Percentiles rank a stretch among this genome's conserved stretches.
Conservation (phyloP, 2,797 vertebrate genomes). For the Mus caroli region DNA sequence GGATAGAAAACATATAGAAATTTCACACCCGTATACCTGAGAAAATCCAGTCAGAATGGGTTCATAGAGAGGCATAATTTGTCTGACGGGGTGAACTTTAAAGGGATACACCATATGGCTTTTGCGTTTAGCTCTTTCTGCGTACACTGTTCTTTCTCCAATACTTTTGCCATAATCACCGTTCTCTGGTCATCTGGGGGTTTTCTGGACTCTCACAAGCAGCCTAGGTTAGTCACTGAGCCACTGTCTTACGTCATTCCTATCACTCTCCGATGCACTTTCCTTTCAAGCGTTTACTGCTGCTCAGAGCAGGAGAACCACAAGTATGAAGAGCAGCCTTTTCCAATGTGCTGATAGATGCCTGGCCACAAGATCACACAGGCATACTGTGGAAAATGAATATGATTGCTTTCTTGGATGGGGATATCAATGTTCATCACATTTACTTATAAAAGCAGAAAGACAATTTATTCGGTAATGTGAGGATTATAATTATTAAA, state of each 20-base stretch:
- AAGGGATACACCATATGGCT: neutral
- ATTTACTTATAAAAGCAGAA: conserved; percentile 21
- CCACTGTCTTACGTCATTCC: neutral
- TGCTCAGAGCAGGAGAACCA: neutral
- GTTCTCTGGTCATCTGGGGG: neutral
- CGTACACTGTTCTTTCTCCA: neutral
- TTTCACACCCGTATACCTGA: neutral
- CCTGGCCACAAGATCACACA: neutral
- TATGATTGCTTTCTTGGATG: neutral
- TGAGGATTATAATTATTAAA: neutral
- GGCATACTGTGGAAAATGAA: neutral
- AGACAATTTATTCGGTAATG: neutral
- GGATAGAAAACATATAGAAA: neutral
- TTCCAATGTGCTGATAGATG: neutral
- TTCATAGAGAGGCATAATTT: neutral
- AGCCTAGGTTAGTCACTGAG: neutral
- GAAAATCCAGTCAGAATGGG: neutral
- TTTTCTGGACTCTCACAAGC: neutral
- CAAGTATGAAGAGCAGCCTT: neutral
- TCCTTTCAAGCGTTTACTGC: neutral
- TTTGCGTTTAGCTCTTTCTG: neutral
- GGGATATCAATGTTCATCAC: neutral
- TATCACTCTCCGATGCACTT: neutral
- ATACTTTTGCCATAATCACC: neutral
- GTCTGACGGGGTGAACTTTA: neutral